phyloP scores from a whole-genome alignment of 2,113 vertebrate genomes.

The Myxocyprinus asiaticus region DNA sequence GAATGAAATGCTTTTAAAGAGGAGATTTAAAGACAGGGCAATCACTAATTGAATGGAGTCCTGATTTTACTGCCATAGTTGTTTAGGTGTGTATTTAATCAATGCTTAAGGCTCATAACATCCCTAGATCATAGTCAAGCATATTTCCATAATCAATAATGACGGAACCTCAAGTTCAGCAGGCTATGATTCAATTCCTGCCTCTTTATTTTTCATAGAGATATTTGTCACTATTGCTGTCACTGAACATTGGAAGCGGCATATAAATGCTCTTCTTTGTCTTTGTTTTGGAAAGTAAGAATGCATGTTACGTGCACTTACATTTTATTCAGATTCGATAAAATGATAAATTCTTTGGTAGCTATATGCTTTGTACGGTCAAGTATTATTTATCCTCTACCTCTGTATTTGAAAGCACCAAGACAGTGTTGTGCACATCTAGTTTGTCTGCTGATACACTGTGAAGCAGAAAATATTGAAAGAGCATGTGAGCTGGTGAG shows the following conservation, averaged over 20 bases:
- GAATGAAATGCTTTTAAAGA: conserved; percentile 62
- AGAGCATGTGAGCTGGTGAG: neutral
- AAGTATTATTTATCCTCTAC: too few relatives aligned
- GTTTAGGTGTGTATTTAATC: conserved; percentile 72
- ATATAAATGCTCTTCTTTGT: conserved; percentile 4
- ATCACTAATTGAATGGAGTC: conserved; percentile 65
- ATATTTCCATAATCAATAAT: conserved; percentile 71
- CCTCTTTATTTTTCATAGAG: conserved; percentile 62
- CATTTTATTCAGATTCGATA: neutral
- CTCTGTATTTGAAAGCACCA: neutral
- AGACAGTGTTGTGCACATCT: conserved; percentile 2
- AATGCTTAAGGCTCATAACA: conserved; percentile 71
- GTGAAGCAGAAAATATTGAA: neutral
- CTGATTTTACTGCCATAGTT: conserved; percentile 70
- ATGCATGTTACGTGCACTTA: neutral
- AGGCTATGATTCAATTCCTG: conserved; percentile 57
- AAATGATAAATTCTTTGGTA: conserved; percentile 23
- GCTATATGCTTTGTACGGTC: conserved; percentile 11
- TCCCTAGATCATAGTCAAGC: conserved; percentile 54
- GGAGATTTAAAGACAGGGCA: conserved; percentile 34
- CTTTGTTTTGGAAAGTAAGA: neutral
- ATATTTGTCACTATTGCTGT: conserved; percentile 64
- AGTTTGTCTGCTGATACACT: neutral
- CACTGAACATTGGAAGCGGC: conserved; percentile 43
- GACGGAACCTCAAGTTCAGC: conserved; percentile 69